Evolutionary conservation across 53 echinoderm and acorn worm genomes (phyloP).

Genomic region (Crossaster papposus): DNA sequence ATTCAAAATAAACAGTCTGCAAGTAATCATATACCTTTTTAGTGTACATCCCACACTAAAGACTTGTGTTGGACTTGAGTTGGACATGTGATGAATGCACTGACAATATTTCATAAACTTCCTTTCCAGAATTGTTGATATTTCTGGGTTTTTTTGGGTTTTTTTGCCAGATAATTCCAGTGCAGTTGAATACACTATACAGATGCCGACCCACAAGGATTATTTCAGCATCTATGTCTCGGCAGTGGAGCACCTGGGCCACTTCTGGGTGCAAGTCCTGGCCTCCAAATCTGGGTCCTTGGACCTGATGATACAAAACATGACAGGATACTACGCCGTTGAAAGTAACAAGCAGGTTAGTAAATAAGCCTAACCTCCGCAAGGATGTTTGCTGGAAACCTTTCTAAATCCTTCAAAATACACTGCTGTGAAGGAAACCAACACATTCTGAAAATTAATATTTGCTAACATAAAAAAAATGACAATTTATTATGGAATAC

Average conservation of each 20-base stretch:
- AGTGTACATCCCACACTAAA: too few species aligned
- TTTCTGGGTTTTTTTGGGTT: too few species aligned
- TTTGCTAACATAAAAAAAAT: too few species aligned
- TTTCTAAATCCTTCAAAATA: not conserved
- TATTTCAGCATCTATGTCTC: slow-evolving; percentile 90
- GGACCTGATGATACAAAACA: slow-evolving; percentile 79
- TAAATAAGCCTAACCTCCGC: not conserved
- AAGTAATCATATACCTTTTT: too few species aligned
- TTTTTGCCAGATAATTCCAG: slow-evolving; percentile 8
- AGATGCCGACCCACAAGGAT: slow-evolving; percentile 69
- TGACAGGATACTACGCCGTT: slow-evolving; percentile 91
- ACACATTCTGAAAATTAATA: too few species aligned
- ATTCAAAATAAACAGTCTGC: too few species aligned
- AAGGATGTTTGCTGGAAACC: not conserved
- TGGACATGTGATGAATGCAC: too few species aligned
- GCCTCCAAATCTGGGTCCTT: slow-evolving; percentile 75
- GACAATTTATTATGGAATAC: too few species aligned
- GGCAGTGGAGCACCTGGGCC: slow-evolving; percentile 87
- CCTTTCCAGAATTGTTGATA: too few species aligned
- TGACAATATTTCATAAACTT: too few species aligned
- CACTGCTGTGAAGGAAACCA: too few species aligned
- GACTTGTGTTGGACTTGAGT: too few species aligned
- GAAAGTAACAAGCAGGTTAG: slow-evolving; percentile 76
- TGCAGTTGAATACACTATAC: slow-evolving; percentile 40
- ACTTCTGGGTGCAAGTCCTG: slow-evolving; percentile 96